Conservation (phyloP, 2,888 invertebrate genomes). For the Julus scandinavius region DNA sequence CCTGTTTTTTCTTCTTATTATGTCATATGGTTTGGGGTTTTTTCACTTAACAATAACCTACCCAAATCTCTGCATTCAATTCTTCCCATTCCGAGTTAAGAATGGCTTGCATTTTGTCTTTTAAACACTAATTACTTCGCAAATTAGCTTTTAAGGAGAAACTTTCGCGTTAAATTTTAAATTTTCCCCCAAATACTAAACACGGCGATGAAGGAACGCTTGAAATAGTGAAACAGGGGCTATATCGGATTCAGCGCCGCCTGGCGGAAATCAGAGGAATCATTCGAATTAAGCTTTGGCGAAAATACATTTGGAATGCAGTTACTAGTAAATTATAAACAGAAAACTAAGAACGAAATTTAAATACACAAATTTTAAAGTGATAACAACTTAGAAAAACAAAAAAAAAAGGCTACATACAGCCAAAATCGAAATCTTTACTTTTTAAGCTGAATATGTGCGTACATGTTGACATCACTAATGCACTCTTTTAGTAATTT, state of each 20-base stretch:
- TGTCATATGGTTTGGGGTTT: too few relatives aligned
- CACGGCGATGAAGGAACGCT: neutral
- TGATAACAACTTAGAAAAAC: neutral
- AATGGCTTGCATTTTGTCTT: conserved; percentile 21
- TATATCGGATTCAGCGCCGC: neutral
- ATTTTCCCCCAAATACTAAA: neutral
- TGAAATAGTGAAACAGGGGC: neutral
- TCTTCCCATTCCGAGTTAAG: conserved; percentile 50
- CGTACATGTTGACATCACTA: neutral
- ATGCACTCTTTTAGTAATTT: conserved; percentile 19
- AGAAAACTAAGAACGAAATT: neutral
- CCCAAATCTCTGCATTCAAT: conserved; percentile 50
- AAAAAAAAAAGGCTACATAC: neutral
- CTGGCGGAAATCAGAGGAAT: neutral
- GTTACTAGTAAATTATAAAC: neutral
- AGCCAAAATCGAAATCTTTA: too few relatives aligned
- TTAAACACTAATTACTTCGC: neutral
- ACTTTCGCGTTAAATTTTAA: neutral
- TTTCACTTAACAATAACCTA: conserved; percentile 10
- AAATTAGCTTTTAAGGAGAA: neutral
- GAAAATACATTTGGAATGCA: neutral
- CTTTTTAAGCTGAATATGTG: too few relatives aligned
- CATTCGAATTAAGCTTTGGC: neutral
- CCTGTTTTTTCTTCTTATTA: too few relatives aligned
- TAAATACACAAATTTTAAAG: neutral